phyloP scores from a whole-genome alignment of 2,797 vertebrate species.

The Syndactyla subalaris region DNA sequence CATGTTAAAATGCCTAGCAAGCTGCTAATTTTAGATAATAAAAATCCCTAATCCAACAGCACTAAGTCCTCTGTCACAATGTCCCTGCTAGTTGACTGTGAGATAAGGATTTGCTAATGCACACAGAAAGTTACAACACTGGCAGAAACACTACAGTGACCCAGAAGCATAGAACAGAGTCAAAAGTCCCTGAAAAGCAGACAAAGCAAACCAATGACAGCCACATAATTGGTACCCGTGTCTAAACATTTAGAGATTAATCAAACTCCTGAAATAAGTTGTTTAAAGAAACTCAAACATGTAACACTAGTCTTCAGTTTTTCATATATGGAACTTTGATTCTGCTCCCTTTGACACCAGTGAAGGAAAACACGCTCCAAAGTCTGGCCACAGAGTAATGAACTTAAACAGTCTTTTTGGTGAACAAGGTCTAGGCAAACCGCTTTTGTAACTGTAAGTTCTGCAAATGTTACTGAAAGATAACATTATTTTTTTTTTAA shows the following conservation, averaged over 20 bases:
- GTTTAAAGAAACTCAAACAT: not conserved
- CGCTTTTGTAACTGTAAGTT: conserved; percentile 47
- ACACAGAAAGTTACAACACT: conserved; percentile 64
- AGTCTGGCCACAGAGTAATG: not conserved
- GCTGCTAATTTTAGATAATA: conserved; percentile 56
- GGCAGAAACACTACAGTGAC: conserved; percentile 10
- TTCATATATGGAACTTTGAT: not conserved
- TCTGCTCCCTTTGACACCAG: not conserved
- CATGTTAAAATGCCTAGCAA: conserved; percentile 41
- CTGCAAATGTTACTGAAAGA: conserved; percentile 51
- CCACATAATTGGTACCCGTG: not conserved
- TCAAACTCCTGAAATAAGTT: not conserved
- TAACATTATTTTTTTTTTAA: not conserved
- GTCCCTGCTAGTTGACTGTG: not conserved
- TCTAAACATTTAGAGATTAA: not conserved
- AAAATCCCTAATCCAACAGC: conserved; percentile 42
- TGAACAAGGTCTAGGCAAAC: conserved; percentile 30
- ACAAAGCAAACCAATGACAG: not conserved
- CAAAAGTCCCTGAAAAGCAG: conserved; percentile 62
- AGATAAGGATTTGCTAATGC: conserved; percentile 64
- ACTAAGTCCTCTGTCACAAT: conserved; percentile 50
- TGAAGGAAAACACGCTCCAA: not conserved
- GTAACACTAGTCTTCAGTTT: not conserved
- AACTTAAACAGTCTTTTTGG: not conserved
- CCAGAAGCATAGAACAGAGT: conserved; percentile 10